phyloP scores from a whole-genome alignment of 2,888 invertebrate genomes.

The Cylloceria caligata region DNA sequence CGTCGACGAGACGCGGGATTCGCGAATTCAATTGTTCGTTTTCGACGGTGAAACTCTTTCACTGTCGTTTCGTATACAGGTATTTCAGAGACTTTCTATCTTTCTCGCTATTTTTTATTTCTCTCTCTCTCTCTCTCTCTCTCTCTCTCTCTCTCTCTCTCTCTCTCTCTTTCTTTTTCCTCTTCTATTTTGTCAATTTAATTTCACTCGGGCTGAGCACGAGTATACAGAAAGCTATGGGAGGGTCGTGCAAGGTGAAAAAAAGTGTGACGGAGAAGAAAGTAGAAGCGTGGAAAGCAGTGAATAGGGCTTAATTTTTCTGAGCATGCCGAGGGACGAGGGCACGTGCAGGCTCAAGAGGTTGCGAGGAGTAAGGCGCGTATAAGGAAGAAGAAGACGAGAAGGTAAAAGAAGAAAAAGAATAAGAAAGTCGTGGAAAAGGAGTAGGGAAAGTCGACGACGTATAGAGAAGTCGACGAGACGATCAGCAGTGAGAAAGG shows the following conservation, averaged over 20 bases:
- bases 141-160: not conserved
- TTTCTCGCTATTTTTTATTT: constrained; percentile 5
- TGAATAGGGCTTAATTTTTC: constrained; percentile 76
- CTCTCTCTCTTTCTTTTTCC: too few relatives aligned
- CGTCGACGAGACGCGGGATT: constrained; percentile 24
- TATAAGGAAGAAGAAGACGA: constrained; percentile 40
- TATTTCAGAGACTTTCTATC: constrained; percentile 16
- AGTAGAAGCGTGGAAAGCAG: constrained; percentile 51
- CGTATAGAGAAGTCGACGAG: constrained; percentile 58
- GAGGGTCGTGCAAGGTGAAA: constrained; percentile 27
- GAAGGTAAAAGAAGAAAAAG: constrained; percentile 13
- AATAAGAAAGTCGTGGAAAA: constrained; percentile 45
- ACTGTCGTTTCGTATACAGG: constrained; percentile 1
- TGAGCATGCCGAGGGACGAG: constrained; percentile 63
- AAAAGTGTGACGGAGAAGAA: constrained; percentile 48
- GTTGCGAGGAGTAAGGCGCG: constrained; percentile 24
- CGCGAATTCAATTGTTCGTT: constrained; percentile 44
- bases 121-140: constrained; percentile 8
- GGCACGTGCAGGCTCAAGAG: constrained; percentile 63
- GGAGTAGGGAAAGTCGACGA: constrained; percentile 51
- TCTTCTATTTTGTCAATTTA: constrained; percentile 71
- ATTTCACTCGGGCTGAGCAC: constrained; percentile 63
- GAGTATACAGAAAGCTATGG: constrained; percentile 25
- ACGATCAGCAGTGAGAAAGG: constrained; percentile 32
- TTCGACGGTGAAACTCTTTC: constrained; percentile 40